Percentiles rank a stretch among this genome's conserved stretches.
Conservation (phyloP, 2,888 invertebrate species). For the Hypsopygia costalis region DNA sequence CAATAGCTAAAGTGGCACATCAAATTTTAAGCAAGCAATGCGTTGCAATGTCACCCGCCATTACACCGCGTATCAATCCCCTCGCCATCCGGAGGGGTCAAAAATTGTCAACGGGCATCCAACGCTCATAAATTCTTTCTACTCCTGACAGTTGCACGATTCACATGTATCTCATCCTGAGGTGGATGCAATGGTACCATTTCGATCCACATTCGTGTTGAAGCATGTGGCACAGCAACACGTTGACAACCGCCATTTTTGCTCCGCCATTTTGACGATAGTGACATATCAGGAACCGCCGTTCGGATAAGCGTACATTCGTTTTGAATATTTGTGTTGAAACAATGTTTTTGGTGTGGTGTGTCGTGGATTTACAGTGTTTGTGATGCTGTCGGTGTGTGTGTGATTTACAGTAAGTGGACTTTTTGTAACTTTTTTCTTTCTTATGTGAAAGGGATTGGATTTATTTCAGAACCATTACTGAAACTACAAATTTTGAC, state of each 20-base stretch:
- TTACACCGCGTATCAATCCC: slow-evolving; percentile 34
- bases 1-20: not conserved
- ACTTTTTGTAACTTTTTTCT: slow-evolving; percentile 27
- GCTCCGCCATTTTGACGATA: slow-evolving; percentile 36
- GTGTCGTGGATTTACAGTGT: slow-evolving; percentile 30
- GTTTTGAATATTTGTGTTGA: slow-evolving; percentile 17
- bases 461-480: too few species aligned
- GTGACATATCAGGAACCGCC: not conserved
- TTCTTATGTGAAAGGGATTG: slow-evolving; percentile 5
- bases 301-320: slow-evolving; percentile 24
- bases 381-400: slow-evolving; percentile 35
- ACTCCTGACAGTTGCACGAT: slow-evolving; percentile 63
- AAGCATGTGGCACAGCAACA: slow-evolving; percentile 60
- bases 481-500: too few species aligned
- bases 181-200: slow-evolving; percentile 36
- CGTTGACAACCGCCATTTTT: slow-evolving; percentile 37
- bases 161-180: slow-evolving; percentile 59
- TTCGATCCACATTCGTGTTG: slow-evolving; percentile 42
- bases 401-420: slow-evolving; percentile 25
- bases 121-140: slow-evolving; percentile 75
- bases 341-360: slow-evolving; percentile 28
- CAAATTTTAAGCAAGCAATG: not conserved
- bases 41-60: not conserved
- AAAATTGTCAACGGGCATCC: slow-evolving; percentile 31
- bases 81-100: slow-evolving; percentile 61